These are phyloP conservation scores for Poeciliopsis prolifica DNA, from an alignment of 2,113 vertebrate genomes.

Conservation along the genomic window DNA sequence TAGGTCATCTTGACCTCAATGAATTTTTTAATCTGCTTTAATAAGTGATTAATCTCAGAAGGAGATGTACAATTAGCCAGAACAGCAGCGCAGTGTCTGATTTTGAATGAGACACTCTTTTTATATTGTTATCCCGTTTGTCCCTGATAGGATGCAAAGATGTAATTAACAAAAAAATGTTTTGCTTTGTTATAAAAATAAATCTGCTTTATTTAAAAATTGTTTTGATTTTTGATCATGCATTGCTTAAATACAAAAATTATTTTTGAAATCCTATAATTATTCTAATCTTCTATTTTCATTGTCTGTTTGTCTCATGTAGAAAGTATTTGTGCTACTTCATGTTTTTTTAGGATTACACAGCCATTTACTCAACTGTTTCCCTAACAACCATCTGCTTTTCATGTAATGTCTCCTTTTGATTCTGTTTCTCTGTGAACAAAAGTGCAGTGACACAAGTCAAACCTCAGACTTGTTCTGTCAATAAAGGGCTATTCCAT, in stretches of 20 bases:
- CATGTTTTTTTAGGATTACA: too few relatives aligned
- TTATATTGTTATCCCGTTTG: background rate
- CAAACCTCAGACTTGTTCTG: too few relatives aligned
- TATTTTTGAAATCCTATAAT: background rate
- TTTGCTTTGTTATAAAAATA: background rate
- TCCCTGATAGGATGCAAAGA: background rate
- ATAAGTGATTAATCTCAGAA: constrained; percentile 29
- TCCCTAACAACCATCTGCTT: too few relatives aligned
- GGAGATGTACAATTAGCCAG: constrained; percentile 4
- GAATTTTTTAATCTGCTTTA: constrained; percentile 23
- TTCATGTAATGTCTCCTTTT: too few relatives aligned
- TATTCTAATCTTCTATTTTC: background rate
- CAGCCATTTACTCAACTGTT: too few relatives aligned
- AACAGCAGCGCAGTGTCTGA: constrained; percentile 1
- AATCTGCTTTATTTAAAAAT: background rate
- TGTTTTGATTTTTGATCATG: background rate
- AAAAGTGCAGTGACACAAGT: too few relatives aligned
- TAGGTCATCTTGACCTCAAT: constrained; percentile 36
- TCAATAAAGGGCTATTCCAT: too few relatives aligned
- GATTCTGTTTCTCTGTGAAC: too few relatives aligned
- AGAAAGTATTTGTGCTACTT: too few relatives aligned
- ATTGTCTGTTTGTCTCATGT: too few relatives aligned
- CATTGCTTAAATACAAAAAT: background rate
- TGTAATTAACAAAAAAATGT: background rate
- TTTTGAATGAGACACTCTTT: constrained; percentile 13